Evolutionary conservation across 2,113 vertebrate genomes (phyloP).

Genomic region (Meriones unguiculatus): DNA sequence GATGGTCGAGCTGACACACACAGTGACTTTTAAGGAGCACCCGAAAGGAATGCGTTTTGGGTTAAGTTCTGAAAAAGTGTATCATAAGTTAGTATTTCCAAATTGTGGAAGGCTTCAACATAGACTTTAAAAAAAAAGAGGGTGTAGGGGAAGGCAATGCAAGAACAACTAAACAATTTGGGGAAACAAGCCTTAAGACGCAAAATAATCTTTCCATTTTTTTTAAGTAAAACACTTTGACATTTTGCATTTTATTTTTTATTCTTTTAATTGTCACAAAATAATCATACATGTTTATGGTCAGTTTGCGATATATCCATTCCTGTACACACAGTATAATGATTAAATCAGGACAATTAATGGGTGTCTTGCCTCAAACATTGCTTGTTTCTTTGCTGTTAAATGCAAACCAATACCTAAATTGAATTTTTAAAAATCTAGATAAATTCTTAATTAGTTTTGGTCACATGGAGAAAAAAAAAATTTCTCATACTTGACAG

Average conservation of each 20-base stretch:
- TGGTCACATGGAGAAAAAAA: neutral
- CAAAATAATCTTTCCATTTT: slow-evolving; percentile 10
- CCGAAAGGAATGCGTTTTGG: neutral
- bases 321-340: neutral
- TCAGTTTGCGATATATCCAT: too few relatives aligned
- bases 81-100: neutral
- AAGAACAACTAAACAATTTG: neutral
- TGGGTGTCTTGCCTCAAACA: neutral
- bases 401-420: neutral
- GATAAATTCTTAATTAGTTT: slow-evolving; percentile 28
- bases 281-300: neutral
- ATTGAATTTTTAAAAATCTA: neutral
- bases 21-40: neutral
- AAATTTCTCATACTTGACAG: neutral
- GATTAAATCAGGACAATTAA: neutral
- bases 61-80: neutral
- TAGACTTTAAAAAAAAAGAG: neutral
- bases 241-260: slow-evolving; percentile 23
- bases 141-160: neutral
- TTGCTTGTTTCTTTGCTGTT: neutral
- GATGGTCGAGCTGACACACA: neutral
- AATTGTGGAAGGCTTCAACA: neutral
- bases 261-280: neutral
- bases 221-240: slow-evolving; percentile 9
- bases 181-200: neutral